Conservation (phyloP, 2,797 vertebrate genomes). For the Tenualosa thibaudeaui region DNA sequence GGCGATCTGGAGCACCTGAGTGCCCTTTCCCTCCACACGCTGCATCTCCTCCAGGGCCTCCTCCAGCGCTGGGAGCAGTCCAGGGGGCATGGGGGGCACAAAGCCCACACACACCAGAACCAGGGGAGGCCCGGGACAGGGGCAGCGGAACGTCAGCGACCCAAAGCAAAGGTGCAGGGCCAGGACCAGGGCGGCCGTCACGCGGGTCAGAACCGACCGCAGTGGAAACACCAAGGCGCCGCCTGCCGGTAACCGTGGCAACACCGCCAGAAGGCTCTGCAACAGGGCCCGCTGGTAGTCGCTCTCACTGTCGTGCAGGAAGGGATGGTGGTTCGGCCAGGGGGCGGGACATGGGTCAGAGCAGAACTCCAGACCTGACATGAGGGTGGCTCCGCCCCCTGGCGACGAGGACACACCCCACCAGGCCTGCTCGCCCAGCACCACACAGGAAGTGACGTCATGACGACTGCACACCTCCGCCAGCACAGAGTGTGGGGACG, state of each 20-base stretch:
- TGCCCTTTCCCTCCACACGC: conserved; percentile 33
- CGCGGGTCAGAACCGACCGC: conserved; percentile 85
- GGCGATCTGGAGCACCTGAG: conserved; percentile 89
- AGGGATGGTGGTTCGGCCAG: background rate
- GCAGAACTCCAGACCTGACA: conserved; percentile 51
- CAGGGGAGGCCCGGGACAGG: conserved; percentile 57
- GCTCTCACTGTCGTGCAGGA: conserved; percentile 86
- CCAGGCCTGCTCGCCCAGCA: conserved; percentile 70
- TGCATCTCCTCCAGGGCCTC: conserved; percentile 61
- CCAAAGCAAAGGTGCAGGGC: conserved; percentile 83
- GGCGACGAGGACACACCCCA: conserved; percentile 50
- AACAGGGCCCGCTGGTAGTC: conserved; percentile 83
- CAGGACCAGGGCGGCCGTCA: conserved; percentile 84
- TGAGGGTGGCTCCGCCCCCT: conserved; percentile 26
- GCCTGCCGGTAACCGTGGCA: conserved; percentile 73
- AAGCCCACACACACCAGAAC: conserved; percentile 82
- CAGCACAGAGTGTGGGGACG: conserved; percentile 68
- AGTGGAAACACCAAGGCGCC: conserved; percentile 84
- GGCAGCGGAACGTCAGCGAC: conserved; percentile 76
- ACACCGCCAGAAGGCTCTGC: conserved; percentile 64
- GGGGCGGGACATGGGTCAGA: conserved; percentile 49
- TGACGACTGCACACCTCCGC: conserved; percentile 71
- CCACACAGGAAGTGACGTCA: conserved; percentile 62
- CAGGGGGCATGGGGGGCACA: conserved; percentile 59
- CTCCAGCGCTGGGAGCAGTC: conserved; percentile 65